These are phyloP conservation scores for Zonitis immaculata DNA, from an alignment of 2,888 invertebrate genomes.

Conservation along the genomic window DNA sequence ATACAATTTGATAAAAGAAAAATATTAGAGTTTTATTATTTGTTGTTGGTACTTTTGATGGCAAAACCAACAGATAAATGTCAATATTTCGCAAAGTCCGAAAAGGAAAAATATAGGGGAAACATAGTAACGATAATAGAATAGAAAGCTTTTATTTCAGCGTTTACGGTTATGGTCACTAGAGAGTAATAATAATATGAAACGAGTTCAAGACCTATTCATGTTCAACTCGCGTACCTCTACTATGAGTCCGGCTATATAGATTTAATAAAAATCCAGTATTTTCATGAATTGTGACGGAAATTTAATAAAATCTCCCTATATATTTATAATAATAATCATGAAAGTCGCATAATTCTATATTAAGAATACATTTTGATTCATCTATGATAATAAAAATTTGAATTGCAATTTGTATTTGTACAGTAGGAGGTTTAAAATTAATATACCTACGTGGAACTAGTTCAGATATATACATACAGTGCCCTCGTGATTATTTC, in stretches of 20 bases:
- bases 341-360: not conserved
- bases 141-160: conserved; percentile 22
- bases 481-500: not conserved
- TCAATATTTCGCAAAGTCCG: conserved; percentile 12
- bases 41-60: not conserved
- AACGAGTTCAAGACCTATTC: conserved; percentile 3
- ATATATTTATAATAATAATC: not conserved
- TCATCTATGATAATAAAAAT: no score
- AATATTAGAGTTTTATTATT: no score
- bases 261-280: not conserved
- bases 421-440: not conserved
- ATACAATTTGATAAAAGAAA: no score
- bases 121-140: conserved; percentile 17
- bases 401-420: no score
- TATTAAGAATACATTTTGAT: no score
- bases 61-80: conserved; percentile 9
- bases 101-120: not conserved
- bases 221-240: not conserved
- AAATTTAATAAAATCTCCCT: not conserved
- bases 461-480: not conserved
- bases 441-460: not conserved
- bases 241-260: not conserved
- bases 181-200: conserved; percentile 14
- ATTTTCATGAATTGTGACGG: not conserved
- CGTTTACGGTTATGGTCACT: conserved; percentile 24